phyloP scores from a whole-genome alignment of 2,888 invertebrate species.

The Rotaria sp. region DNA sequence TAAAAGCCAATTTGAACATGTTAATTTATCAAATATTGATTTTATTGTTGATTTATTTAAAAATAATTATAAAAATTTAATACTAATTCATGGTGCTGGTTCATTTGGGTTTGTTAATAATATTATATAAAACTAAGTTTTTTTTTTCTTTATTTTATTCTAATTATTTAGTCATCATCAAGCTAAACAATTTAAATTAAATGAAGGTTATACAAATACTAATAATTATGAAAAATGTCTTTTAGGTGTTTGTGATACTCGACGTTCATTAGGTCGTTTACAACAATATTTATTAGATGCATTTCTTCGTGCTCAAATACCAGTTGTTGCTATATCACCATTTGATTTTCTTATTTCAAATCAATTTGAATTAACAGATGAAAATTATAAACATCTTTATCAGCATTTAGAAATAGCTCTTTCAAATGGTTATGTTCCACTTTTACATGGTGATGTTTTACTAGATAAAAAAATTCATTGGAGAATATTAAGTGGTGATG shows the following conservation, averaged over 20 bases:
- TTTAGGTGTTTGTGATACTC: slow-evolving; percentile 15
- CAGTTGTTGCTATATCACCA: background rate
- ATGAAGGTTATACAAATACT: background rate
- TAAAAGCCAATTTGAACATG: slow-evolving; percentile 14
- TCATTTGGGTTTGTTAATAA: background rate
- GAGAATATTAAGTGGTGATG: slow-evolving; percentile 5
- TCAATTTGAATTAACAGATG: background rate
- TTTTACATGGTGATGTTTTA: slow-evolving; percentile 18
- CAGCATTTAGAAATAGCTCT: background rate
- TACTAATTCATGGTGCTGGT: slow-evolving; percentile 19
- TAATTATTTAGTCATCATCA: slow-evolving; percentile 24
- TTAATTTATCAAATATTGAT: background rate
- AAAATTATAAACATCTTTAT: background rate
- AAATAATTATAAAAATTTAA: slow-evolving; percentile 26
- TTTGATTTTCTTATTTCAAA: background rate
- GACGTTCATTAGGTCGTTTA: slow-evolving; percentile 4
- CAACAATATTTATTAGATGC: background rate
- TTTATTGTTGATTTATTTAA: background rate
- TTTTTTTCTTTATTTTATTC: background rate
- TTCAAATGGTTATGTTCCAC: background rate
- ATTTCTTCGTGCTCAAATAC: background rate
- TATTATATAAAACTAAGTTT: background rate
- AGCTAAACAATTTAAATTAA: background rate
- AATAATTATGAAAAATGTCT: background rate
- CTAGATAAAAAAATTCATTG: background rate